These are phyloP conservation scores for Scaptomyza cyrtandrae DNA, from an alignment of 2,888 invertebrate genomes.

Conservation along the genomic window DNA sequence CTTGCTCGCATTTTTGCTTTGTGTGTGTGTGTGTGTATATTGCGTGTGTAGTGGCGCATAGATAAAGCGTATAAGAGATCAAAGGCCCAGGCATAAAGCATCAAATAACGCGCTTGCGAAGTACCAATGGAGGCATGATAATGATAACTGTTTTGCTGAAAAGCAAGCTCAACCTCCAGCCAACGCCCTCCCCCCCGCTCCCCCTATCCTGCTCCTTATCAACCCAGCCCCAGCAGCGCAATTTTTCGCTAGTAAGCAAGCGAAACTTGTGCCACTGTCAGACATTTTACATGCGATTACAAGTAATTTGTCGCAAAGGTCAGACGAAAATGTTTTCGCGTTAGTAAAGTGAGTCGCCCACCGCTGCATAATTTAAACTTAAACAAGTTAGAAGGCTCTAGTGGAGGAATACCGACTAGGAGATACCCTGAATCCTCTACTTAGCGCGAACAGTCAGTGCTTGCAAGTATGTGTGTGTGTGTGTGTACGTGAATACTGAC, in stretches of 20 bases:
- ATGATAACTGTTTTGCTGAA: slow-evolving; percentile 63
- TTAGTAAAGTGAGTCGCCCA: neutral
- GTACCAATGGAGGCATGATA: slow-evolving; percentile 76
- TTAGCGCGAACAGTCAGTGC: too few species aligned
- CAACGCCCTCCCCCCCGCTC: too few species aligned
- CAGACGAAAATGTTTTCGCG: slow-evolving; percentile 1
- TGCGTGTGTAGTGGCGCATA: too few species aligned
- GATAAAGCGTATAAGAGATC: slow-evolving; percentile 75
- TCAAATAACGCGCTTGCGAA: slow-evolving; percentile 68
- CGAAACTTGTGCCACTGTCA: slow-evolving; percentile 49
- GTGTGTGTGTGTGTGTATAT: too few species aligned
- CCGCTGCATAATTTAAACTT: neutral
- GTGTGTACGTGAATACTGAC: too few species aligned
- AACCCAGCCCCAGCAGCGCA: neutral
- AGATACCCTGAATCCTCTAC: too few species aligned
- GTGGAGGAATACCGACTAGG: too few species aligned
- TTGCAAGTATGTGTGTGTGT: too few species aligned
- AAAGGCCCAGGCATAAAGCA: slow-evolving; percentile 72
- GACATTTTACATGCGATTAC: slow-evolving; percentile 73
- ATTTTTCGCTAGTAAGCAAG: slow-evolving; percentile 53
- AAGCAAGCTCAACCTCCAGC: slow-evolving; percentile 1
- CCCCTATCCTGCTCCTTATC: neutral
- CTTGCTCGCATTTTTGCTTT: neutral
- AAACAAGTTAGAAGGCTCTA: too few species aligned
- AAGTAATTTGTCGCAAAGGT: slow-evolving; percentile 45